phyloP scores from a whole-genome alignment of 2,113 vertebrate species.

The Protobothrops flavoviridis region DNA sequence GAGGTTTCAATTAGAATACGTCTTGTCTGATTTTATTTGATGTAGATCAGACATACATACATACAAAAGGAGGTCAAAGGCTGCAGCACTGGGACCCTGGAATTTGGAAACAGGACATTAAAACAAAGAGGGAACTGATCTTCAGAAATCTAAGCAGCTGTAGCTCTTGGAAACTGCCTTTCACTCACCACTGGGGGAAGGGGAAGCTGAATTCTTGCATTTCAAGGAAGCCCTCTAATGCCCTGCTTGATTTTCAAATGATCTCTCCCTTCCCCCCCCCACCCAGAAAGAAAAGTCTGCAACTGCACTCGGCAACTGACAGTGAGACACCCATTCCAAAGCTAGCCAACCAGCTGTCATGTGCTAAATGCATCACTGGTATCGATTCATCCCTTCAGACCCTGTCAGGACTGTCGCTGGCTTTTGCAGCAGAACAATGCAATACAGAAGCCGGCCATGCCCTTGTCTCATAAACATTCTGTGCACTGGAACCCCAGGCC shows the following conservation, averaged over 20 bases:
- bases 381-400: slow-evolving; percentile 47
- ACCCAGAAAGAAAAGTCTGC: rapidly evolving
- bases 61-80: not conserved
- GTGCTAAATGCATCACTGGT: not conserved
- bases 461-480: slow-evolving; percentile 28
- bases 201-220: not conserved
- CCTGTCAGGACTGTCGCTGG: slow-evolving; percentile 37
- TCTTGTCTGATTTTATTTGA: not conserved
- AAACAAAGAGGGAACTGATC: not conserved
- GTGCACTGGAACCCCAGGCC: not conserved
- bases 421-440: slow-evolving; percentile 58
- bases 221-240: not conserved
- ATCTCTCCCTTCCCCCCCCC: not conserved
- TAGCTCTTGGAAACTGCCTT: not conserved
- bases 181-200: not conserved
- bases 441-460: slow-evolving; percentile 55
- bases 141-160: not conserved
- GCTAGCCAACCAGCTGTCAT: rapidly evolving
- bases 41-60: not conserved
- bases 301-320: rapidly evolving
- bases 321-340: not conserved
- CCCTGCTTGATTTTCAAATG: not conserved
- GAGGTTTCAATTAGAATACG: not conserved
- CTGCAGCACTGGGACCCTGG: not conserved
- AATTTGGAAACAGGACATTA: not conserved